Conservation (phyloP, 2,888 invertebrate species). For the Rotaria socialis region DNA sequence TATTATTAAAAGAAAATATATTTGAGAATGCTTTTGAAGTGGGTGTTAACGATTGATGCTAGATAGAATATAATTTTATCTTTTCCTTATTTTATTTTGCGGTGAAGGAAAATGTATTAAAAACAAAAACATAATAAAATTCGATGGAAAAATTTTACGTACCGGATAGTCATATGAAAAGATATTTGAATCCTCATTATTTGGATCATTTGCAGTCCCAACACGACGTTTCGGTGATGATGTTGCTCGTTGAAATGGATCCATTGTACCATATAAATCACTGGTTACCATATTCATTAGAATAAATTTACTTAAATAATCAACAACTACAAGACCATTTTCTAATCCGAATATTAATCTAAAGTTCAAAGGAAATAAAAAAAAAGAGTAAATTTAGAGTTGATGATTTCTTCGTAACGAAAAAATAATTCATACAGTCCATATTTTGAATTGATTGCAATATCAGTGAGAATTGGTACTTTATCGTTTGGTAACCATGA, state of each 20-base stretch:
- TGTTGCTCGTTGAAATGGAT: slow-evolving; percentile 77
- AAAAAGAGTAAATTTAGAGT: neutral
- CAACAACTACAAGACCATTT: slow-evolving; percentile 43
- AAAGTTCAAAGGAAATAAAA: neutral
- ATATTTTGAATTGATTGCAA: slow-evolving; percentile 89
- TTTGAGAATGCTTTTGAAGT: slow-evolving; percentile 60
- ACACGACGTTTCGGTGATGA: slow-evolving; percentile 68
- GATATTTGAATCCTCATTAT: slow-evolving; percentile 42
- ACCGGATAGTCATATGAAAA: slow-evolving; percentile 59
- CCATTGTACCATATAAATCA: slow-evolving; percentile 63
- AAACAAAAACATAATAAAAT: too few species aligned
- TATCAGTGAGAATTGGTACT: slow-evolving; percentile 78
- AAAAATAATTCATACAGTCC: slow-evolving; percentile 75
- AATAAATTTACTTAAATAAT: slow-evolving; percentile 38
- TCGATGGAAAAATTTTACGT: slow-evolving; percentile 38
- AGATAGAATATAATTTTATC: neutral
- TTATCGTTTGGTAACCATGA: slow-evolving; percentile 71
- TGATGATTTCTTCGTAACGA: neutral
- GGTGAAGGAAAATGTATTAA: too few species aligned
- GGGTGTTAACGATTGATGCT: slow-evolving; percentile 67
- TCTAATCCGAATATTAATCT: slow-evolving; percentile 44
- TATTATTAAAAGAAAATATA: neutral
- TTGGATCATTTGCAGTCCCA: slow-evolving; percentile 40
- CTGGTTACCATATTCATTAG: slow-evolving; percentile 38
- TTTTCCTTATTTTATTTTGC: too few species aligned